Evolutionary conservation across 1,140 invertebrate genomes (phyloP).

Genomic region (Choristoneura fumiferana): DNA sequence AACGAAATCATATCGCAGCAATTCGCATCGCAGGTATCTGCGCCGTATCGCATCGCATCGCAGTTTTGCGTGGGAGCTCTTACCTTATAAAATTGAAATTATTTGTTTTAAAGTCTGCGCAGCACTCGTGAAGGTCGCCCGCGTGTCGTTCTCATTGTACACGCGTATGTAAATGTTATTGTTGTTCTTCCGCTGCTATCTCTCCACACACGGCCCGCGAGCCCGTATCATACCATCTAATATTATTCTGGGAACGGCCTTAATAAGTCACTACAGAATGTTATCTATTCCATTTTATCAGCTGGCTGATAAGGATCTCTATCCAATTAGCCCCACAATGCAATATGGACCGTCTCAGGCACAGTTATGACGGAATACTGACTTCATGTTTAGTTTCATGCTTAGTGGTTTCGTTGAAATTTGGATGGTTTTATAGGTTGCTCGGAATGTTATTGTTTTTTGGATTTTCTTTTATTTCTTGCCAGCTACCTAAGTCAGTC

Average conservation of each 20-base stretch:
- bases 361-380: slow-evolving; percentile 60
- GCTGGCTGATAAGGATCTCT: slow-evolving; percentile 70
- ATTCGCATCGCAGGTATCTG: too few species aligned
- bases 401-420: slow-evolving; percentile 15
- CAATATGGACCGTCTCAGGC: slow-evolving; percentile 70
- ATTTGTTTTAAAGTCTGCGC: too few species aligned
- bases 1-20: too few species aligned
- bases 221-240: slow-evolving; percentile 75
- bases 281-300: slow-evolving; percentile 80
- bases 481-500: background rate
- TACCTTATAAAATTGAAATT: too few species aligned
- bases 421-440: background rate
- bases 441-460: background rate
- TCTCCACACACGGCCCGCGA: slow-evolving; percentile 50
- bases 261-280: slow-evolving; percentile 80
- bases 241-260: slow-evolving; percentile 80
- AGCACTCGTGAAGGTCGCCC: background rate
- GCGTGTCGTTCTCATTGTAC: background rate
- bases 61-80: too few species aligned
- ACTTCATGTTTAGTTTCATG: slow-evolving; percentile 19
- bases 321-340: slow-evolving; percentile 78
- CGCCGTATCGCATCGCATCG: too few species aligned
- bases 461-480: background rate
- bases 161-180: slow-evolving; percentile 19
- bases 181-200: slow-evolving; percentile 50